Conservation (phyloP, 2,113 vertebrate genomes). For the Chloropsis cyanopogon region DNA sequence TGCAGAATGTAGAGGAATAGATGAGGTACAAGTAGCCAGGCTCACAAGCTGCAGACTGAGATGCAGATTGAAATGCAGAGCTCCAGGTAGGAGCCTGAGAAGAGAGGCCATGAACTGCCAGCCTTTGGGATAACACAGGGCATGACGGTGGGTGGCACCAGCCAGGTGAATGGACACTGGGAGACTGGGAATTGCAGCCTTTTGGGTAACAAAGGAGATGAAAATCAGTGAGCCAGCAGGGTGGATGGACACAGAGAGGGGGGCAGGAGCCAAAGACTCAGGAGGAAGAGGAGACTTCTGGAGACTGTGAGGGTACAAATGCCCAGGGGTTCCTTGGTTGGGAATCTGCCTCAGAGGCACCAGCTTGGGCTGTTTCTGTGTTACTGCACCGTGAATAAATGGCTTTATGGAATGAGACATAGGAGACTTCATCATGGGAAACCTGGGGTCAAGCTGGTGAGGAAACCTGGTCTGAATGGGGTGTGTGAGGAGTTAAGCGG, state of each 20-base stretch:
- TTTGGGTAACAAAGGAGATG: not conserved
- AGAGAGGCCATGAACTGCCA: not conserved
- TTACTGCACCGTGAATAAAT: accelerated
- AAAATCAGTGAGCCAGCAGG: not conserved
- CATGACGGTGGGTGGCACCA: not conserved
- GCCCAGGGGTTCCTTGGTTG: not conserved
- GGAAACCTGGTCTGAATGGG: not conserved
- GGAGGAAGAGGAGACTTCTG: not conserved
- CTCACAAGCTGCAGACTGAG: not conserved
- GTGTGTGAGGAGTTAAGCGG: not conserved
- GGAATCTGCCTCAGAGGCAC: not conserved
- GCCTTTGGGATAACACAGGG: not conserved
- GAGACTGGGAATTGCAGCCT: not conserved
- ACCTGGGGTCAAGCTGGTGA: accelerated
- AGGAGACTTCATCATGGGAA: not conserved
- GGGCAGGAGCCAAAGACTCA: accelerated
- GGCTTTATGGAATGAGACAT: not conserved
- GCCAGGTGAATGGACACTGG: not conserved
- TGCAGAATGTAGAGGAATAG: not conserved
- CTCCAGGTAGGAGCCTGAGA: not conserved
- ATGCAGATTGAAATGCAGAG: not conserved
- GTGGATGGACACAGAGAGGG: not conserved
- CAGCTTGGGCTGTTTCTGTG: not conserved
- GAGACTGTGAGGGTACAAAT: not conserved
- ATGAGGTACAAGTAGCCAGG: accelerated